A percentile compares a stretch with the other conserved stretches of the same genome.
phyloP scores from a whole-genome alignment of 2,113 vertebrate species.

The Cavia porcellus region DNA sequence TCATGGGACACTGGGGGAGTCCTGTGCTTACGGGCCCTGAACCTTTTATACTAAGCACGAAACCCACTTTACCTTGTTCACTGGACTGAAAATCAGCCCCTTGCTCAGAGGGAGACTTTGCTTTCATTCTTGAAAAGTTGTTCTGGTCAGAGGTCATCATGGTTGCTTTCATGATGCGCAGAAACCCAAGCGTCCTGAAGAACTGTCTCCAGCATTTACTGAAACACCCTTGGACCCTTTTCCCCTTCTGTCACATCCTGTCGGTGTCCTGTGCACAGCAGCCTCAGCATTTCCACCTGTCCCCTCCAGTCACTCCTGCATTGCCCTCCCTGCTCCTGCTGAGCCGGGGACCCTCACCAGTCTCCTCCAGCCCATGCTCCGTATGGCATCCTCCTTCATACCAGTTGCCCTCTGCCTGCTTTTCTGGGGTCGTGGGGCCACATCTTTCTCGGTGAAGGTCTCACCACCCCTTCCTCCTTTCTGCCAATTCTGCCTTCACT shows the following conservation, averaged over 20 bases:
- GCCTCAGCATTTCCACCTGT: neutral
- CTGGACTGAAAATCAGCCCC: neutral
- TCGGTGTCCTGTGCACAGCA: neutral
- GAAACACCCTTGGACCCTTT: neutral
- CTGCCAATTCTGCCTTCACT: neutral
- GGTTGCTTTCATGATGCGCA: neutral
- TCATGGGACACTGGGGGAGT: neutral
- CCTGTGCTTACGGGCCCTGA: neutral
- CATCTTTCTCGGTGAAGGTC: neutral
- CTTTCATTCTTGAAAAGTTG: neutral
- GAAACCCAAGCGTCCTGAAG: neutral
- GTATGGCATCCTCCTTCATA: neutral
- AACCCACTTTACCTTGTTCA: neutral
- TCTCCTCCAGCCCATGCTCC: neutral
- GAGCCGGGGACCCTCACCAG: neutral
- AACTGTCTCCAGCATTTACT: neutral
- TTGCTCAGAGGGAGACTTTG: neutral
- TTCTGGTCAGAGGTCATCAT: neutral
- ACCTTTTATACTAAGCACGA: neutral
- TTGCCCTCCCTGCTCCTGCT: neutral
- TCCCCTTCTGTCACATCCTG: neutral
- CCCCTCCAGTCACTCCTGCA: neutral
- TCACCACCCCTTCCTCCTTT: neutral
- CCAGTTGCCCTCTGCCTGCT: neutral
- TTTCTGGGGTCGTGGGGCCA: neutral